Evolutionary conservation across 1,140 invertebrate species (phyloP).

Genomic region (Drosophila watanabei): DNA sequence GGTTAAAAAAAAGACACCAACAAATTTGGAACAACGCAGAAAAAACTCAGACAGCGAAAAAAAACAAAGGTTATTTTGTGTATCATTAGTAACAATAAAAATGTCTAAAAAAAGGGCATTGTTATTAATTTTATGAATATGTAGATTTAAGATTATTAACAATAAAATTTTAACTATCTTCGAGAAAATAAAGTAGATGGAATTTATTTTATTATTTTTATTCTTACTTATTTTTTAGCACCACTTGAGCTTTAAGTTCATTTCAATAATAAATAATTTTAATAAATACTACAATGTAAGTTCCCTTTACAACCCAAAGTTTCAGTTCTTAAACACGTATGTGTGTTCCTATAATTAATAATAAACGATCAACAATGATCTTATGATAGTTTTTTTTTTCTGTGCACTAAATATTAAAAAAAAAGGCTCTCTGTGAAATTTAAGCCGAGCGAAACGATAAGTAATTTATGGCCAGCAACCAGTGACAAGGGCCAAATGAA

Average conservation of each 20-base stretch:
- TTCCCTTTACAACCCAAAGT: background rate
- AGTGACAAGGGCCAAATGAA: slow-evolving; percentile 23
- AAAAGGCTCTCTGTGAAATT: background rate
- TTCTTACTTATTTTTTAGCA: no score
- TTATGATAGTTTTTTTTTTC: background rate
- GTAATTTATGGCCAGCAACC: slow-evolving; percentile 33
- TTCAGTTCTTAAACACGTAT: background rate
- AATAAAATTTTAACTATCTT: background rate
- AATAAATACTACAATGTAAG: background rate
- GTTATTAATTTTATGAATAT: background rate
- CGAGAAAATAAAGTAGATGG: no score
- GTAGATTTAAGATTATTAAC: background rate
- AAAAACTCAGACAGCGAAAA: background rate
- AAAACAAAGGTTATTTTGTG: background rate
- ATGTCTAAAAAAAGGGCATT: background rate
- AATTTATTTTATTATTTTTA: no score
- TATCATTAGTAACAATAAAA: background rate
- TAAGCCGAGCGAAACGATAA: slow-evolving; percentile 17
- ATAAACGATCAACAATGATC: background rate
- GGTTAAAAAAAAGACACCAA: background rate
- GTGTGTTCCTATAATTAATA: no score
- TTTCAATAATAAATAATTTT: background rate
- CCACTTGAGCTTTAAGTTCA: background rate
- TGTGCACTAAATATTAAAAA: background rate
- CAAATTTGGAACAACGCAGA: background rate